Base-by-base conservation (phyloP, 2,888 invertebrate genomes). In the Lithophane ornitopus region DNA sequence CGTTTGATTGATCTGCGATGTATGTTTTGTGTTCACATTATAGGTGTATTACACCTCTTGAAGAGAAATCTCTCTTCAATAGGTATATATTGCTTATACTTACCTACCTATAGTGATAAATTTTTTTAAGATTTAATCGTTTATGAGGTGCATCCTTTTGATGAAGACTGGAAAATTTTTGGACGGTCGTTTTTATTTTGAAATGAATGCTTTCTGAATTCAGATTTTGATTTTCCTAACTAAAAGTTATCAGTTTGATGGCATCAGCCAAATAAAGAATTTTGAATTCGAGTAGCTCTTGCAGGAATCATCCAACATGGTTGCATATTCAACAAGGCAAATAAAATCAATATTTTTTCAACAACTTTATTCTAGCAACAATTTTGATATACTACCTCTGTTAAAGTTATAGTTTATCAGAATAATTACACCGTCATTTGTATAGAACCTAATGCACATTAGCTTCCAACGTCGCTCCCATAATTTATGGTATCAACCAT, bases 401-500 rank as follows among this genome's bases (percentile, higher is more conserved):
- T n/a, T 28, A 54, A 65, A 68, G 59, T 59, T 28, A 52, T 41
- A 54, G 44, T 80, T 46, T 68, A 61, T 81, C 44, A 58, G 12
- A 49, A 66, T 52, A 14, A 65, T 77, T 82, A 72, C 14, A n/a
- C 22, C 8, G 59, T 54, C 59, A 74, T 85, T 82, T 78, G 73
- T 82, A 65, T n/a, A 65, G n/a, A 69, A 61, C 39, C 39, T 71
- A 69, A 70, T 52, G 72, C 41, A 26, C 56, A 79, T 85, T 81
- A 80, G 68, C 66, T 61, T 80, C 46, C 63, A 74, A 65, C 59
- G 68, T 74, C 70, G 46, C 56, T 71, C 41, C 68, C 14, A 79
- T 75, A 83, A 87, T 85, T 85, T 88, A 87, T 88, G 49, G 81
- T 78, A 78, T 58, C 74, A 72, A 71, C 73, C 73, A 80, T 41